These are phyloP conservation scores for Proisotoma minuta DNA, from an alignment of 2,888 invertebrate species.

Conservation along the genomic window DNA sequence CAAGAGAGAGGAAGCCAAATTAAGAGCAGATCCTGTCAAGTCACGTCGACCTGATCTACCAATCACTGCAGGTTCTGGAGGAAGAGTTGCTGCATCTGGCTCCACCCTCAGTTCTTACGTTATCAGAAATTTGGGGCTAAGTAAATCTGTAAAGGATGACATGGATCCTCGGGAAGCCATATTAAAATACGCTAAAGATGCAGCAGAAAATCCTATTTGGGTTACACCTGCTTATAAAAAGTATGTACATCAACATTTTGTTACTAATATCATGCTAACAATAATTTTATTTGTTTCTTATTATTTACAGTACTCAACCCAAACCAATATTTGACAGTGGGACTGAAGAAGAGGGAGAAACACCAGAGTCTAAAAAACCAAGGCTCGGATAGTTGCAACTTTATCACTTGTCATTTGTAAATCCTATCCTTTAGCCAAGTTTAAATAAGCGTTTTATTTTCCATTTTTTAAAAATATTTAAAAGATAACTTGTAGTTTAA, in stretches of 20 bases:
- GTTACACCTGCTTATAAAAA: constrained; percentile 84
- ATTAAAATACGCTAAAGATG: constrained; percentile 87
- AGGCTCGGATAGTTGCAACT: too few relatives aligned
- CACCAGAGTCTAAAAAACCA: constrained; percentile 50
- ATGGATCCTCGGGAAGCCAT: constrained; percentile 91
- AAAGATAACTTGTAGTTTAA: too few relatives aligned
- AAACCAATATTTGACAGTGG: constrained; percentile 64
- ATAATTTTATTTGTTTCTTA: constrained; percentile 3
- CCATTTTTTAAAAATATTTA: too few relatives aligned
- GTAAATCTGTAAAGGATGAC: constrained; percentile 85
- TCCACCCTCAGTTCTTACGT: constrained; percentile 95
- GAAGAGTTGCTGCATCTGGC: constrained; percentile 88
- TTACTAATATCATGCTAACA: not conserved
- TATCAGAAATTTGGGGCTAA: constrained; percentile 88
- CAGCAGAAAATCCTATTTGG: constrained; percentile 95
- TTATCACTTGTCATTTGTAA: too few relatives aligned
- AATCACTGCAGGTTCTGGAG: constrained; percentile 76
- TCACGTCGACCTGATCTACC: constrained; percentile 78
- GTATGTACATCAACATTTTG: constrained; percentile 30
- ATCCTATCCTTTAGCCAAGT: too few relatives aligned
- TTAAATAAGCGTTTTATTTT: too few relatives aligned
- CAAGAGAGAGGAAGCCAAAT: constrained; percentile 44
- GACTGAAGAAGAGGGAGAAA: constrained; percentile 55
- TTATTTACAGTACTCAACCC: constrained; percentile 66
- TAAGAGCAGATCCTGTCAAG: constrained; percentile 66